Percentiles rank a stretch among this genome's conserved stretches.
Conservation (phyloP, 2,888 invertebrate species). For the Netelia fuscicornis region DNA sequence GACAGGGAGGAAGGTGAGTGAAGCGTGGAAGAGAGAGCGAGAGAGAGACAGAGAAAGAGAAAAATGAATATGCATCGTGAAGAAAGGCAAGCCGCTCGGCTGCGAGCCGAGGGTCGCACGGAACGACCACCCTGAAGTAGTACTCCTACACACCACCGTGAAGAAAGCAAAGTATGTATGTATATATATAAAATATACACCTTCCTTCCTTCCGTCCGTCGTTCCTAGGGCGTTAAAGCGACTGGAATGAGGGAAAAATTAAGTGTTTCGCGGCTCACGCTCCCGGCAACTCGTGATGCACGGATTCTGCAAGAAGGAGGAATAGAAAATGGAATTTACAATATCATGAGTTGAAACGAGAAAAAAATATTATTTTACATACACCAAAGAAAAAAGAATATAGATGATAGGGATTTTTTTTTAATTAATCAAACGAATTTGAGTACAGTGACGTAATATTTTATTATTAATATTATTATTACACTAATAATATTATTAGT, state of each 20-base stretch:
- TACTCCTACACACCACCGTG: constrained; percentile 15
- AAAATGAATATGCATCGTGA: constrained; percentile 79
- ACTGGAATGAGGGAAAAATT: constrained; percentile 71
- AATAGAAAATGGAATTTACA: constrained; percentile 27
- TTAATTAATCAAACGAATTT: too few relatives aligned
- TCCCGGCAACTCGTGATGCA: constrained; percentile 32
- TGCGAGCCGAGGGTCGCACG: constrained; percentile 35
- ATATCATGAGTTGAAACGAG: constrained; percentile 30
- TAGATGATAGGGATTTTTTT: too few relatives aligned
- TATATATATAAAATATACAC: not conserved
- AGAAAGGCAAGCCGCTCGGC: constrained; percentile 54
- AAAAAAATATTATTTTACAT: not conserved
- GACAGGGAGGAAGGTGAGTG: constrained; percentile 63
- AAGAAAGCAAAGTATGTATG: constrained; percentile 5
- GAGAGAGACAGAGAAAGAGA: too few relatives aligned
- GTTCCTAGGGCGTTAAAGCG: constrained; percentile 67
- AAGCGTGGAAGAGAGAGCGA: constrained; percentile 36
- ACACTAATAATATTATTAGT: too few relatives aligned
- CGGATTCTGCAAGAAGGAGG: constrained; percentile 15
- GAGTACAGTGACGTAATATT: too few relatives aligned
- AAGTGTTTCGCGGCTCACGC: constrained; percentile 60
- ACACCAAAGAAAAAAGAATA: too few relatives aligned
- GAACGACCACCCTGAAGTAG: constrained; percentile 41
- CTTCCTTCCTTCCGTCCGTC: constrained; percentile 58
- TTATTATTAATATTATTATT: too few relatives aligned